Evolutionary conservation across 2,888 invertebrate genomes (phyloP).

Genomic region (Cephonodes hylas): DNA sequence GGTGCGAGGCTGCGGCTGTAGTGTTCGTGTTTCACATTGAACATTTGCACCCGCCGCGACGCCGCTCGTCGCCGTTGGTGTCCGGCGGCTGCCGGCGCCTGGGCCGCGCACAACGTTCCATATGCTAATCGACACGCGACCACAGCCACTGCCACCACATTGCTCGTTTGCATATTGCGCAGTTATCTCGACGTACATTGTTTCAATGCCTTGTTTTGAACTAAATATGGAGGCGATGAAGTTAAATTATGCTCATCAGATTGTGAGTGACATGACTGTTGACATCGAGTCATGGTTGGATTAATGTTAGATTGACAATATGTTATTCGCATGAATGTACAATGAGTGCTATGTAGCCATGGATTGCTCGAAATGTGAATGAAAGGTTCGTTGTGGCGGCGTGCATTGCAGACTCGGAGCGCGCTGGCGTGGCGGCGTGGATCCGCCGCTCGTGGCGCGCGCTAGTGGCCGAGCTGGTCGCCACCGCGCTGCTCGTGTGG

Average conservation of each 20-base stretch:
- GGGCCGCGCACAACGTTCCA: background rate
- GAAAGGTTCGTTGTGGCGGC: background rate
- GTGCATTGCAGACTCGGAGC: background rate
- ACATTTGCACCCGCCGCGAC: background rate
- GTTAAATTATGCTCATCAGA: too few relatives aligned
- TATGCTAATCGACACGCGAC: background rate
- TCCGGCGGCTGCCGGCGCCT: background rate
- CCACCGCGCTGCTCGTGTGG: slow-evolving; percentile 66
- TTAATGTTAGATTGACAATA: too few relatives aligned
- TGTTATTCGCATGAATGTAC: too few relatives aligned
- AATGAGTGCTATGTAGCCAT: too few relatives aligned
- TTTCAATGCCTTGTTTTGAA: background rate
- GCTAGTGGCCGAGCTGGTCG: slow-evolving; percentile 53
- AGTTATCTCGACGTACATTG: background rate
- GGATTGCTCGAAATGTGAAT: background rate
- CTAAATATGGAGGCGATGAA: background rate
- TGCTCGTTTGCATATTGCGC: background rate
- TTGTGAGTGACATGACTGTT: too few relatives aligned
- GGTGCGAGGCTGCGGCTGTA: background rate
- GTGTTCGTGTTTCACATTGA: background rate
- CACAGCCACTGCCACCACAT: too few relatives aligned
- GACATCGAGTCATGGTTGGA: too few relatives aligned
- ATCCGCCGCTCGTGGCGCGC: slow-evolving; percentile 60
- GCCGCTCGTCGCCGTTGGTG: background rate
- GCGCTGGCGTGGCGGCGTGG: slow-evolving; percentile 38